Evolutionary conservation across 2,888 invertebrate species (phyloP), one percentile per base, ranked within the genome.

Genomic region (Hedychridium roseum): DNA sequence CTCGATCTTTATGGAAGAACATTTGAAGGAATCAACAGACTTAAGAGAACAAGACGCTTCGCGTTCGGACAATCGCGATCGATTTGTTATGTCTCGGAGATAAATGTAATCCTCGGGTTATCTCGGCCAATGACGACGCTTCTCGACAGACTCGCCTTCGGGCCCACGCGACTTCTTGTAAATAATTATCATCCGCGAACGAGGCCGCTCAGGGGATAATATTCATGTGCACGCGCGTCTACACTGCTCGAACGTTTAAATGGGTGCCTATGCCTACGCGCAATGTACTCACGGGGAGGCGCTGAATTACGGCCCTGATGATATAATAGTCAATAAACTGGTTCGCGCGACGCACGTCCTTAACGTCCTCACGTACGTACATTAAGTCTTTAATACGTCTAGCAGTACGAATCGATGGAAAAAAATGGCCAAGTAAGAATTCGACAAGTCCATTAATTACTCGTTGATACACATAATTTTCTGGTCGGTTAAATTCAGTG

Each of bases 311-410:
- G 31, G 46, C 41, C 51, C 48, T 50, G 53, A 48, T 50, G 57
- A 65, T 56, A 54, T 63, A 58, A 68, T 48, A 52, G 43, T 53
- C 59, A 59, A 62, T 67, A 64, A 67, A 64, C 56, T 62, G 57
- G 64, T 64, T 67, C 62, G 54, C 50, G 46, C 47, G 47, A 45
- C 51, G 20, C 44, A 20, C 16, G 32, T 36, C 35, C 26, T 43
- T 28, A 23, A 27, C 30, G 26, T 46, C 21, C 26, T 18, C 34
- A 45, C 43, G 27, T n/a, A n/a, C n/a, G n/a, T n/a, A n/a, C n/a
- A n/a, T n/a, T n/a, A n/a, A n/a, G n/a, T n/a, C n/a, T n/a, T n/a
- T n/a, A n/a, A n/a, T n/a, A n/a, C n/a, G n/a, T n/a, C n/a, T n/a
- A n/a, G n/a, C n/a, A n/a, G n/a, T n/a, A n/a, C n/a, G n/a, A n/a